phyloP scores from a whole-genome alignment of 2,113 vertebrate genomes.

The Eurypyga helias region DNA sequence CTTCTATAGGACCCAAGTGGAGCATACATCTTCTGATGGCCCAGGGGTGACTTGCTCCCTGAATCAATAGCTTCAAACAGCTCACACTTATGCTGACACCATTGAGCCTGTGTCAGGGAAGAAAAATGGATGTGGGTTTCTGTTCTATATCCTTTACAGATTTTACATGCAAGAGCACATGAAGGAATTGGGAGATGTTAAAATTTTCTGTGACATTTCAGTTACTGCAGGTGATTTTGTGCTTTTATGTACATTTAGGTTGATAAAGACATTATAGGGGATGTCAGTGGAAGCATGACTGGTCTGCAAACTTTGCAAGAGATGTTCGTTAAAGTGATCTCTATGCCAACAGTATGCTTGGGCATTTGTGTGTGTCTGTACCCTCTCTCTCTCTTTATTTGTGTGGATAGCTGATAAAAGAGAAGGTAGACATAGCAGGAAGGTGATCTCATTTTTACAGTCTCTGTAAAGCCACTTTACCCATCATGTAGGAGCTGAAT shows the following conservation, averaged over 20 bases:
- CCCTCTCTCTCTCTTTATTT: not conserved
- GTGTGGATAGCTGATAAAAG: not conserved
- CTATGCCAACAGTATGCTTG: not conserved
- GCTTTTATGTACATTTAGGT: not conserved
- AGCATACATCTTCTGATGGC: not conserved
- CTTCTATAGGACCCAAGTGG: accelerated
- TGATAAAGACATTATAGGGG: not conserved
- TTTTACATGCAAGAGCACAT: not conserved
- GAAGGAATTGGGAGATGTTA: not conserved
- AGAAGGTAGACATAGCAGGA: not conserved
- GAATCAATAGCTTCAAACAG: not conserved
- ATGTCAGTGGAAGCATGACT: not conserved
- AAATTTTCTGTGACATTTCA: not conserved
- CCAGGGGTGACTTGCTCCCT: not conserved
- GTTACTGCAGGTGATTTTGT: not conserved
- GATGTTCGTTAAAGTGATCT: not conserved
- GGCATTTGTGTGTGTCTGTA: not conserved
- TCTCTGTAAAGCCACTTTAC: not conserved
- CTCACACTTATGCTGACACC: not conserved
- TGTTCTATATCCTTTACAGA: not conserved
- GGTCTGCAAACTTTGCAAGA: not conserved
- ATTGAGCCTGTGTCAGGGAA: not conserved
- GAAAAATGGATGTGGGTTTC: not conserved
- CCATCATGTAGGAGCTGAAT: not conserved
- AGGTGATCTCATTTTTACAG: not conserved